Base-by-base conservation (phyloP, 2,797 vertebrate genomes). In the Galagoides demidoff region DNA sequence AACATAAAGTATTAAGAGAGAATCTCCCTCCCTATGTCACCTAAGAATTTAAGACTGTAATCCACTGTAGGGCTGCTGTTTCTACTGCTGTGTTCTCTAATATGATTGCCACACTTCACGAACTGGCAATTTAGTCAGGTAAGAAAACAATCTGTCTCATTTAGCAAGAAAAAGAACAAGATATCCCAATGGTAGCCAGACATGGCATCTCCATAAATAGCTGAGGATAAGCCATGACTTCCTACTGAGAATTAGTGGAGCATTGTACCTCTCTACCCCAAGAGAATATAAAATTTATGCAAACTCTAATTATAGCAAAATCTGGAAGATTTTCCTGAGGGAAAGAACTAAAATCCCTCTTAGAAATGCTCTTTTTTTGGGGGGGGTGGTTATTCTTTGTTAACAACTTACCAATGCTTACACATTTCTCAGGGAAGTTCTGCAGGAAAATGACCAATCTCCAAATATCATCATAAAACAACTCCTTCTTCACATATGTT, bases 241-340 rank as follows among this genome's bases (percentile, higher is more conserved):
- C 76, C 88, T 86, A 6, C 12, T n/a, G 25, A 86, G 52, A 90
- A 77, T 43, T 55, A 81, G 23, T 5, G 22, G 22, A 22, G 22
- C 20, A 2, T 4, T 11, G 43, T 2, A 14, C 31, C 83, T 91
- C 49, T 66, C 57, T 55, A 57, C 11, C n/a, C 27, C 66, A 86
- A 85, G 52, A 86, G 86, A 95, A 96, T 91, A 27, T 25, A 49
- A 95, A 95, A 74, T 2, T 22, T 39, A 85, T 7, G 39, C 3
- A 89, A 73, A 79, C 5, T 22, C 70, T 87, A 79, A 73, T 37
- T 85, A 64, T 23, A 85, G 37, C 20, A 57, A 4, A 74, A 89
- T 66, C 77, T 57, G 19, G 43, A 91, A 89, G 71, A 83, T 12
- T 71, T 63, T 84, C 43, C 2, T 13, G 19, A 64, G 52, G n/a